Conservation (phyloP, 2,113 vertebrate genomes). For the Neotragus moschatus region DNA sequence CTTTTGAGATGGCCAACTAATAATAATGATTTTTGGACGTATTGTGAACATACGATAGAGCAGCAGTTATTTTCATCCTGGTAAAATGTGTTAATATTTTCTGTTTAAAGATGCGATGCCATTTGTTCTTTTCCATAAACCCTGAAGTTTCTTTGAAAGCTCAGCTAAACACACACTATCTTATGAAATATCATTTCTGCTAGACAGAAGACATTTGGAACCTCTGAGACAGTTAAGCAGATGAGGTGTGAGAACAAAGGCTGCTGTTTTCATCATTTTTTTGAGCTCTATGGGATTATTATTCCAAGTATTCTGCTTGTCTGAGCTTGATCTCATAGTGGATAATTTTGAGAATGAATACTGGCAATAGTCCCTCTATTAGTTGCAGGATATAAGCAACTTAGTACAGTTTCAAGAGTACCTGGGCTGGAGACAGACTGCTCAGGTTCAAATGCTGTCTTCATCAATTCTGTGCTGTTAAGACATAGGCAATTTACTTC, state of each 20-base stretch:
- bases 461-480: background rate
- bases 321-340: background rate
- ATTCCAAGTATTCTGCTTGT: background rate
- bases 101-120: background rate
- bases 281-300: background rate
- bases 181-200: background rate
- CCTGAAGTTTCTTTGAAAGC: background rate
- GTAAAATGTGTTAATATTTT: background rate
- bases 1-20: background rate
- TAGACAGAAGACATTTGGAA: background rate
- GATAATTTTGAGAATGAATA: slow-evolving; percentile 2
- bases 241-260: background rate
- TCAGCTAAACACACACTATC: background rate
- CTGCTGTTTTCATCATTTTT: background rate
- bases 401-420: background rate
- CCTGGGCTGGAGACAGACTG: background rate
- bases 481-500: background rate
- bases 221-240: background rate
- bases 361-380: background rate
- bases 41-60: background rate
- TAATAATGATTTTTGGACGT: background rate
- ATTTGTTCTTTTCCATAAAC: background rate
- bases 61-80: background rate
- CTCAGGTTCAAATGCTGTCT: background rate
- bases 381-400: background rate